Percentiles rank a stretch among this genome's conserved stretches.
Evolutionary conservation across 1,140 invertebrate genomes (phyloP).

Genomic region (Agrilus planipennis): DNA sequence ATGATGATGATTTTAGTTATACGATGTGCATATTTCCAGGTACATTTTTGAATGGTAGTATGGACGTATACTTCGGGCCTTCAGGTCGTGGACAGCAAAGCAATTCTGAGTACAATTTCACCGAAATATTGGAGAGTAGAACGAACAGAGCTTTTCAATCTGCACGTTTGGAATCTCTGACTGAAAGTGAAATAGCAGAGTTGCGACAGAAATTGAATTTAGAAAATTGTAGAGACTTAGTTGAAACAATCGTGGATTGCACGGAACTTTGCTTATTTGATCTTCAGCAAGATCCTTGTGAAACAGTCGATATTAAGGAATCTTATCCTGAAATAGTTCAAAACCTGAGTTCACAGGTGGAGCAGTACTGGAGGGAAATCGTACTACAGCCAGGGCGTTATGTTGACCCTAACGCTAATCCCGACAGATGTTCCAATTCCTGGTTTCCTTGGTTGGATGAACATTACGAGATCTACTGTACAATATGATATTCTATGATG

Average conservation of each 20-base stretch:
- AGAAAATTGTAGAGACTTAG: no score
- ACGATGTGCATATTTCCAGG: no score
- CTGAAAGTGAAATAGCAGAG: no score
- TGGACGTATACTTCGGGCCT: no score
- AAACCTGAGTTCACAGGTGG: slow-evolving; percentile 23
- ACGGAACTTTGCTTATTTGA: slow-evolving; percentile 60
- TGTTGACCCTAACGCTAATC: slow-evolving; percentile 31
- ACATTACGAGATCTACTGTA: background rate
- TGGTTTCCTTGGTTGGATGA: slow-evolving; percentile 37
- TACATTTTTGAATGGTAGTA: no score
- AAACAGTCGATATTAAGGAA: slow-evolving; percentile 59
- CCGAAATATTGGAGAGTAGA: no score
- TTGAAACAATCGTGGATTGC: background rate
- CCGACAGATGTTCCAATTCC: slow-evolving; percentile 27
- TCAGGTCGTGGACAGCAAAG: background rate
- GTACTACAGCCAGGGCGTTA: slow-evolving; percentile 22
- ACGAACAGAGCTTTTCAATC: no score
- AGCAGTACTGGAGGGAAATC: slow-evolving; percentile 22
- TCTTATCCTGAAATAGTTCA: slow-evolving; percentile 28
- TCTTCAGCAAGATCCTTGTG: slow-evolving; percentile 70
- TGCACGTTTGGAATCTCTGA: no score
- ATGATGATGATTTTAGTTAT: no score
- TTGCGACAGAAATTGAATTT: no score
- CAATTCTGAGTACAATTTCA: no score
- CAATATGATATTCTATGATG: no score